phyloP scores from a whole-genome alignment of 2,888 invertebrate species.

The Parelbella ahira region DNA sequence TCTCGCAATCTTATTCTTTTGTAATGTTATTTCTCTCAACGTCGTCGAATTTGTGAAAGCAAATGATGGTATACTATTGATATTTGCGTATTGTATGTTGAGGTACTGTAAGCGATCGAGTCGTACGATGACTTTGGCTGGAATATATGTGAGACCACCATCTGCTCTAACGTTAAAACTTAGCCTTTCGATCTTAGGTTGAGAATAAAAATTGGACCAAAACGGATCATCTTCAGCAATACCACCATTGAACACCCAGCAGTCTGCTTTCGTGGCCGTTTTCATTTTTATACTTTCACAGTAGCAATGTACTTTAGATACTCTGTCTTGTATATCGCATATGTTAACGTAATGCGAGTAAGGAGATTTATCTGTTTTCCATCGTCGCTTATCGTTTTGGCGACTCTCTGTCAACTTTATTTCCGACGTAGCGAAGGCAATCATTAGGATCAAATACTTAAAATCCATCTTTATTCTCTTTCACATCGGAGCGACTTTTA shows the following conservation, averaged over 20 bases:
- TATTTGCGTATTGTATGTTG: conserved; percentile 86
- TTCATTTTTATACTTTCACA: conserved; percentile 81
- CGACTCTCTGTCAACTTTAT: conserved; percentile 72
- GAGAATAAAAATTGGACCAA: conserved; percentile 88
- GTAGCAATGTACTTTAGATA: conserved; percentile 83
- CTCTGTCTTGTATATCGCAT: conserved; percentile 78
- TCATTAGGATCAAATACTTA: conserved; percentile 72
- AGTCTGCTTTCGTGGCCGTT: conserved; percentile 86
- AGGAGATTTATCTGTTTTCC: conserved; percentile 65
- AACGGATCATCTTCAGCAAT: conserved; percentile 86
- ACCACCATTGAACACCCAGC: too few species aligned
- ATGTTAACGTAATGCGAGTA: conserved; percentile 76
- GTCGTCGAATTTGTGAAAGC: conserved; percentile 88
- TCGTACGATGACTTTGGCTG: conserved; percentile 84
- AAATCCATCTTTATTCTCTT: conserved; percentile 63
- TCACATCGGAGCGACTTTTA: conserved; percentile 55
- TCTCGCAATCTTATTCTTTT: conserved; percentile 85
- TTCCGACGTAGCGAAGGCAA: conserved; percentile 69
- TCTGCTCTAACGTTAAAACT: conserved; percentile 86
- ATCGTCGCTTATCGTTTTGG: conserved; percentile 70
- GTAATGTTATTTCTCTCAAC: conserved; percentile 84
- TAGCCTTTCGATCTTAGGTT: conserved; percentile 84
- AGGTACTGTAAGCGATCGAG: conserved; percentile 84
- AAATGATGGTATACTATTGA: conserved; percentile 85
- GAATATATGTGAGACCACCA: conserved; percentile 85